A percentile compares a stretch with the other conserved stretches of the same genome.
Evolutionary conservation across 2,113 vertebrate species (phyloP).

Genomic region (Nesogale talazaci): DNA sequence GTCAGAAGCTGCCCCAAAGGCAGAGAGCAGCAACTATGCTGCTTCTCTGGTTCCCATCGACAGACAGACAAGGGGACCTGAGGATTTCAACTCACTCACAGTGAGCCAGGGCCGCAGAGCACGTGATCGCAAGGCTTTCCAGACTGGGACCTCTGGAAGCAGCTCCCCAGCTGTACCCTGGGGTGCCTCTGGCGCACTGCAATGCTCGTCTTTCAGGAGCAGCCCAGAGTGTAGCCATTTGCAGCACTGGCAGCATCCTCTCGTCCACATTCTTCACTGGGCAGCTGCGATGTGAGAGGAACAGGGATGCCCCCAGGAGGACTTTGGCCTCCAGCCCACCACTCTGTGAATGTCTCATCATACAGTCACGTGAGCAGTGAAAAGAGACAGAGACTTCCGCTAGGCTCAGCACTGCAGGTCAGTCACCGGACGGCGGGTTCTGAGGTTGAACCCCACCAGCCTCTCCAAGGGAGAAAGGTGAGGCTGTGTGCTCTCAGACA

Average conservation of each 20-base stretch:
- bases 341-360: accelerated
- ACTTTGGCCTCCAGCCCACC: neutral
- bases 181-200: neutral
- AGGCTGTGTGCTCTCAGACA: too few species aligned
- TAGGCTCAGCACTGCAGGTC: neutral
- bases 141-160: neutral
- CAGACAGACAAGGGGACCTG: accelerated
- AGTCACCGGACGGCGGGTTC: too few species aligned
- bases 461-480: too few species aligned
- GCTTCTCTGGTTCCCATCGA: accelerated
- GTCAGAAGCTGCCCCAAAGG: neutral
- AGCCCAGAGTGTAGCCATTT: neutral
- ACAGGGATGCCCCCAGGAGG: neutral
- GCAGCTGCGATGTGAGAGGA: accelerated
- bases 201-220: neutral
- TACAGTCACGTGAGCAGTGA: neutral
- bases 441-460: too few species aligned
- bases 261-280: neutral
- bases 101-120: neutral
- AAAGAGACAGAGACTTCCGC: neutral
- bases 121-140: too few species aligned
- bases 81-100: neutral
- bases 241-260: neutral
- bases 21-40: neutral
- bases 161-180: neutral